phyloP scores from a whole-genome alignment of 2,888 invertebrate species.

The Molorchus minor region DNA sequence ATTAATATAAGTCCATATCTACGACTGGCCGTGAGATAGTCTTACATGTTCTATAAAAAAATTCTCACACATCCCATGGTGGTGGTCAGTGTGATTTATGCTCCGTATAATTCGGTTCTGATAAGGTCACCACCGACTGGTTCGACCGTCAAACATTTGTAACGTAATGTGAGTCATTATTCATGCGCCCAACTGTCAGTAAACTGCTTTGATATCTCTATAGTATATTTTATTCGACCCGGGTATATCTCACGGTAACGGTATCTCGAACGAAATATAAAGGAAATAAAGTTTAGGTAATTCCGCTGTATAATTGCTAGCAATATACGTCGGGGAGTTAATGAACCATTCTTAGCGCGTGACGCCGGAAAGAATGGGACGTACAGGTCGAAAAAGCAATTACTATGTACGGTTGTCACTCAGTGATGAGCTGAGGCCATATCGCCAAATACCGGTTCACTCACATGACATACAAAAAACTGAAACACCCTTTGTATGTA shows the following conservation, averaged over 20 bases:
- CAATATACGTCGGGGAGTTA: not conserved
- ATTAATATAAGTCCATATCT: too few relatives aligned
- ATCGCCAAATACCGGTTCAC: too few relatives aligned
- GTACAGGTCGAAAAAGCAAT: too few relatives aligned
- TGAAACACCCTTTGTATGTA: too few relatives aligned
- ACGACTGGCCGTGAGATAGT: too few relatives aligned
- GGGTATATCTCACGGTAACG: not conserved
- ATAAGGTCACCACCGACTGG: not conserved
- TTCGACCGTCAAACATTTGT: not conserved
- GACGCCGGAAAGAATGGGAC: not conserved
- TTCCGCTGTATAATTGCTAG: not conserved
- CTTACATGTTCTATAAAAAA: too few relatives aligned
- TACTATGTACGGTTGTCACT: too few relatives aligned
- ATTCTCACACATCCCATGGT: not conserved
- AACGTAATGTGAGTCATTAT: not conserved
- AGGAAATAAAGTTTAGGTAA: not conserved
- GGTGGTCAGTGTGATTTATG: not conserved
- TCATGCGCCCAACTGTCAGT: conserved; percentile 1
- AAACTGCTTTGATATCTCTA: conserved; percentile 1
- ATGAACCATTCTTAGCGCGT: not conserved
- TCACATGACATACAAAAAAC: too few relatives aligned
- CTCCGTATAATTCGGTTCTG: not conserved
- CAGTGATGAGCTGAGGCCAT: too few relatives aligned
- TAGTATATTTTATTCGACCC: not conserved
- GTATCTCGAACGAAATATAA: not conserved